Conservation (phyloP, 2,888 invertebrate genomes). For the Falcaria lacertinaria region DNA sequence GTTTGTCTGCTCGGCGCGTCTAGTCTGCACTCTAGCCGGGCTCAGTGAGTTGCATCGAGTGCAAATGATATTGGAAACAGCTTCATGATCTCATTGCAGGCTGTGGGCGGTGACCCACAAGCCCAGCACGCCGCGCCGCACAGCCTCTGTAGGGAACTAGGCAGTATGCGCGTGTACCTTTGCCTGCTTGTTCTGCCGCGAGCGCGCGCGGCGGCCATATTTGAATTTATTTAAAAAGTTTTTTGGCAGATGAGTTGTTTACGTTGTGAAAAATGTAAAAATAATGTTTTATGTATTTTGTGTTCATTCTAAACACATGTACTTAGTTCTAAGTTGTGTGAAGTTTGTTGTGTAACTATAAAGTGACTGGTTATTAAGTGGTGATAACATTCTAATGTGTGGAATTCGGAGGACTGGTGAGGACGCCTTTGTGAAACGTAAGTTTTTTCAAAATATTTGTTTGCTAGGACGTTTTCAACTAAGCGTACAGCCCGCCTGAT, state of each 20-base stretch:
- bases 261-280: not conserved
- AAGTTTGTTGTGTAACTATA: constrained; percentile 8
- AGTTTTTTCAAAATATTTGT: constrained; percentile 17
- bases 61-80: constrained; percentile 60
- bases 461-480: not conserved
- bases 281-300: constrained; percentile 2
- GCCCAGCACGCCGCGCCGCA: constrained; percentile 15
- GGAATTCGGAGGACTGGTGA: constrained; percentile 27
- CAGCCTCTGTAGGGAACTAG: constrained; percentile 30
- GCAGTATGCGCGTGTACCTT: constrained; percentile 51
- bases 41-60: constrained; percentile 38
- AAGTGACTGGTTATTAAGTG: constrained; percentile 9
- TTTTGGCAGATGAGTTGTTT: constrained; percentile 2
- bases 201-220: constrained; percentile 26
- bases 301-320: constrained; percentile 9
- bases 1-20: too few relatives aligned
- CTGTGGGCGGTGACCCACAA: constrained; percentile 69
- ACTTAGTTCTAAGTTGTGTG: constrained; percentile 5
- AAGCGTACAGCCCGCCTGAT: too few relatives aligned
- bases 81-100: constrained; percentile 71
- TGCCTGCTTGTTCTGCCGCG: constrained; percentile 23
- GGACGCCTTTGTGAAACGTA: constrained; percentile 37
- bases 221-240: constrained; percentile 19
- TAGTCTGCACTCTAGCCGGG: constrained; percentile 29
- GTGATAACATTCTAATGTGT: constrained; percentile 37